Evolutionary conservation across 2,113 vertebrate genomes (phyloP).

Genomic region (Hystrix cristata): DNA sequence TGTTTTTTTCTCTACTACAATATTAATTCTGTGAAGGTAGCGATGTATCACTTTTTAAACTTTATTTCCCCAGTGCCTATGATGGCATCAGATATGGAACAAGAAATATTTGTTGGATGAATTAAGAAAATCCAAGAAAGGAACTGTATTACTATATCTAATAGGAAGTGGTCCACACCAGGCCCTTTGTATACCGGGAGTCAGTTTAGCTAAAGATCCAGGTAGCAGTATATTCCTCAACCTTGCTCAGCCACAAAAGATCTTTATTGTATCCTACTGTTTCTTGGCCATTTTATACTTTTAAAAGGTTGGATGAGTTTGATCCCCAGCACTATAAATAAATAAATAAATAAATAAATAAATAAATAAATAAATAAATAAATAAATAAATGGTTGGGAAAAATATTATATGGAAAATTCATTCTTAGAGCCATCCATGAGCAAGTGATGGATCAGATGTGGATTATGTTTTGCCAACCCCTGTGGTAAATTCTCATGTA

Average conservation of each 20-base stretch:
- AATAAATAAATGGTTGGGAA: neutral
- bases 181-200: neutral
- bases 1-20: neutral
- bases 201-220: neutral
- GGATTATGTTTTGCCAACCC: neutral
- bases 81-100: neutral
- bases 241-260: neutral
- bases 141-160: neutral
- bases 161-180: neutral
- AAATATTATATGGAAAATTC: conserved; percentile 14
- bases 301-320: neutral
- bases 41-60: neutral
- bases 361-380: too few species aligned
- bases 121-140: conserved; percentile 21
- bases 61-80: neutral
- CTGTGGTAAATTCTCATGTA: neutral
- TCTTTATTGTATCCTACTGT: neutral
- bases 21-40: neutral
- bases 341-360: too few species aligned
- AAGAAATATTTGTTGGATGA: neutral
- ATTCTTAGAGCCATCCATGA: neutral
- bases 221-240: neutral
- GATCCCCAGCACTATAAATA: too few species aligned
- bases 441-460: neutral
- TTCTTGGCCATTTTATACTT: neutral